Base-by-base conservation (phyloP, 2,797 vertebrate genomes). In the Alosa sapidissima region DNA sequence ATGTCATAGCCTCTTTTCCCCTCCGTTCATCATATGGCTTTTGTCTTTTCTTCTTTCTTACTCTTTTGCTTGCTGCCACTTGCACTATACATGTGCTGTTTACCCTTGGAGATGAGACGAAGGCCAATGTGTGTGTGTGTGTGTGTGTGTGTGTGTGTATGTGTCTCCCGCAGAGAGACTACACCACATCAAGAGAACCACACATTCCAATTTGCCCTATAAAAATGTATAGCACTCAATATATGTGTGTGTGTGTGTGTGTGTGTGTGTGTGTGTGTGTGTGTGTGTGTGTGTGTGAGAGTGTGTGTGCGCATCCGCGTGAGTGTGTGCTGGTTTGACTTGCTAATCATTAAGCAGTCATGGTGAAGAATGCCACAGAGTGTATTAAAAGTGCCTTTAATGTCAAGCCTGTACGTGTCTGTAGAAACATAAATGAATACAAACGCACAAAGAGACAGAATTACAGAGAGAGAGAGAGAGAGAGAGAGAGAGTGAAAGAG, bases 101-200 rank as follows among this genome's bases (percentile, higher is more conserved):
- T 33, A 33, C 24, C 28, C 62, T 68, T 68, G 24, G 62, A 68
- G 62, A 65, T 65, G 60, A 65, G 60, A 65, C n/a, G 21, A 28
- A 65, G 28, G 60, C 5, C 62, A 36, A 65, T 68, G 58, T 62
- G 21, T 62, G 7, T 54, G 21, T 60, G 21, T 60, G 58, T 60
- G 62, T 68, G 62, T 33, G 10, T 33, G 28, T 14, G 13, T 36
- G 24, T 36, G 5, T 36, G 28, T 68, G 62, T 36, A 11, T 68
- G 62, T 13, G 65, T 36, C 87, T 58, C 82, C 85, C 13, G 68
- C 86, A 92, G 86, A 82, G 87, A 90, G 89, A 87, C 84, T 81
- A 54, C 58, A 41, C 78, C 36, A n/a, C 54, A 81, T 48, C 21
- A 62, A 82, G 60, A 82, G 60, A 58, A 45, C 33, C 82, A 62